Evolutionary conservation across 2,113 vertebrate genomes (phyloP).

Genomic region (Gallinago paraguaiae): DNA sequence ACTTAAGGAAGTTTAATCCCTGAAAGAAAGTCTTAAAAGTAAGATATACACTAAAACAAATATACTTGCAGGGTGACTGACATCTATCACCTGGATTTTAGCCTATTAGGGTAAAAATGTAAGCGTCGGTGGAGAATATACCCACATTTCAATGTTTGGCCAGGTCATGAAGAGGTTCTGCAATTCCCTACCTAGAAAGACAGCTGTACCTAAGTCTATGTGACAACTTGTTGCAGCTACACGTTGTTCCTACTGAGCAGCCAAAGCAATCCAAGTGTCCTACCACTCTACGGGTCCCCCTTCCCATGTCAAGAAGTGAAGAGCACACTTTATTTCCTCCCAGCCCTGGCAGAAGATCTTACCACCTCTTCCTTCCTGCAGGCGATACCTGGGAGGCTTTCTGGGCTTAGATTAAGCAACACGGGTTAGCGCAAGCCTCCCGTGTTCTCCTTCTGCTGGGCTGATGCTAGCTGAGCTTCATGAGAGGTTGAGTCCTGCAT

Average conservation of each 20-base stretch:
- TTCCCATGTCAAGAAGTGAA: not conserved
- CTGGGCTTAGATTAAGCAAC: not conserved
- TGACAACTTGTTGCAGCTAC: not conserved
- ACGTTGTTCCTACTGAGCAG: not conserved
- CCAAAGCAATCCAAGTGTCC: not conserved
- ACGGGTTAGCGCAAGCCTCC: not conserved
- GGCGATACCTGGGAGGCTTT: not conserved
- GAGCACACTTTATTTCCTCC: not conserved
- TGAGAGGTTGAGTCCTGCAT: not conserved
- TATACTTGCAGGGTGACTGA: not conserved
- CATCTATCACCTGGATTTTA: not conserved
- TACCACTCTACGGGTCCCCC: not conserved
- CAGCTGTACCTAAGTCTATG: not conserved
- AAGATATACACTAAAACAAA: not conserved
- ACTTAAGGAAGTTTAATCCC: not conserved
- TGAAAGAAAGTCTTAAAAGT: not conserved
- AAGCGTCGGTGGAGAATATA: not conserved
- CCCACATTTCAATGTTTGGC: not conserved
- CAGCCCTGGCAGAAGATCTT: not conserved
- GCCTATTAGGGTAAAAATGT: not conserved
- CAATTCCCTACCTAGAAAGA: not conserved
- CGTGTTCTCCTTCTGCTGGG: not conserved
- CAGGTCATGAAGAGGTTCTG: not conserved
- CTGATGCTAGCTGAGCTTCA: not conserved
- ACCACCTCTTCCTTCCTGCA: not conserved